These are phyloP conservation scores for Cygnus atratus DNA, from an alignment of 2,113 vertebrate species.

Conservation along the genomic window DNA sequence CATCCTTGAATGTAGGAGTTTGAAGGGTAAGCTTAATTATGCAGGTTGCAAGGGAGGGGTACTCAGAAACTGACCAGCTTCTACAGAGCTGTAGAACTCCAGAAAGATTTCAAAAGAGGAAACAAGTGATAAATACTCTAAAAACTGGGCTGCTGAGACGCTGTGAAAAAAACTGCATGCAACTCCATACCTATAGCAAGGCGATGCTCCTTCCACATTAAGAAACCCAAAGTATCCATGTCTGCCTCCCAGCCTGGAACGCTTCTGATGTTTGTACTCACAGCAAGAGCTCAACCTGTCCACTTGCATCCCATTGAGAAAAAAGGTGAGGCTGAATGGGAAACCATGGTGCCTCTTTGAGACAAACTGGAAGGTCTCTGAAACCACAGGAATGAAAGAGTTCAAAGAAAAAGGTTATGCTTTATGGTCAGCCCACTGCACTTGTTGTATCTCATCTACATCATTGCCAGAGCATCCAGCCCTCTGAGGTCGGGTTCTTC, in stretches of 20 bases:
- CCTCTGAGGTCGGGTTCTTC: background rate
- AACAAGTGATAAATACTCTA: background rate
- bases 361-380: constrained; percentile 90
- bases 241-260: constrained; percentile 80
- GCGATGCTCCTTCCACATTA: constrained; percentile 83
- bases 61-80: background rate
- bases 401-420: background rate
- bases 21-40: background rate
- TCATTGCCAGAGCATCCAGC: background rate
- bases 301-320: constrained; percentile 88
- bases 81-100: background rate
- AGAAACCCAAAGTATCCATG: constrained; percentile 86
- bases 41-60: background rate
- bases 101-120: background rate
- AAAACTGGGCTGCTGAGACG: background rate
- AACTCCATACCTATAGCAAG: constrained; percentile 89
- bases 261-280: constrained; percentile 88
- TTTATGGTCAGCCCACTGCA: background rate
- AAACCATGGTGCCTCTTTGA: constrained; percentile 90
- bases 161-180: background rate
- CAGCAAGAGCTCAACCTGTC: constrained; percentile 96
- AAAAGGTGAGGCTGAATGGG: constrained; percentile 96
- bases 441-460: background rate
- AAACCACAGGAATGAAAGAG: background rate
- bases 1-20: background rate